Percentiles rank a stretch among this genome's conserved stretches.
Conservation (phyloP, 2,113 vertebrate genomes). For the Camelus bactrianus region DNA sequence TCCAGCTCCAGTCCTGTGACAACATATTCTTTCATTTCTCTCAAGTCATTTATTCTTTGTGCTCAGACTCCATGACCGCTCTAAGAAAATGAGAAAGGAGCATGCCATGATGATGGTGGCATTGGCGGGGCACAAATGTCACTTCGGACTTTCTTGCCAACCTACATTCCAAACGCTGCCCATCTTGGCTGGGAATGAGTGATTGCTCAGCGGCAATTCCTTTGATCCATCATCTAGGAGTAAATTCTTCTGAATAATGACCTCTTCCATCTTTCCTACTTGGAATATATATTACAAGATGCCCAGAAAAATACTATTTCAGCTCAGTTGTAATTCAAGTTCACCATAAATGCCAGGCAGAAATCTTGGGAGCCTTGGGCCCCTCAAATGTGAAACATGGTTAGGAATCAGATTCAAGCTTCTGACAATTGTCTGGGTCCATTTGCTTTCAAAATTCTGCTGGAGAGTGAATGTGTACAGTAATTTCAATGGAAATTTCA, state of each 20-base stretch:
- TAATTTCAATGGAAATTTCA: neutral
- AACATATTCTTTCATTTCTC: slow-evolving; percentile 51
- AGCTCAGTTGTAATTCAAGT: slow-evolving; percentile 67
- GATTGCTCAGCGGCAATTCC: slow-evolving; percentile 48
- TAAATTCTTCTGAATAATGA: slow-evolving; percentile 77
- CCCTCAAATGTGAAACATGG: slow-evolving; percentile 11
- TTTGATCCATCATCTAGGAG: slow-evolving; percentile 58
- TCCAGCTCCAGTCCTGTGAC: neutral
- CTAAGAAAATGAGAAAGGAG: slow-evolving; percentile 68
- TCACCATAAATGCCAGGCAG: slow-evolving; percentile 50
- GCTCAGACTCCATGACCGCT: slow-evolving; percentile 75
- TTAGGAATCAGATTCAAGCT: neutral
- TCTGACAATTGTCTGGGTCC: slow-evolving; percentile 28
- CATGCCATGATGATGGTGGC: slow-evolving; percentile 46
- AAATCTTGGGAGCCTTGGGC: neutral
- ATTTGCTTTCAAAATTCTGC: neutral
- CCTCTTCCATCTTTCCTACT: slow-evolving; percentile 53
- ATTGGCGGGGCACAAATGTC: slow-evolving; percentile 67
- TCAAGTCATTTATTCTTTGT: slow-evolving; percentile 56
- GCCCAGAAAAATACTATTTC: slow-evolving; percentile 67
- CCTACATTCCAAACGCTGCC: slow-evolving; percentile 67
- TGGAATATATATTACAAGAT: slow-evolving; percentile 67
- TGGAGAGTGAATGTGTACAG: neutral
- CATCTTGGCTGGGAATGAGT: slow-evolving; percentile 58
- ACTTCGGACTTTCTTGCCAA: slow-evolving; percentile 75